These are phyloP conservation scores for Psephotus haematonotus DNA, from an alignment of 2,113 vertebrate species.

Conservation along the genomic window DNA sequence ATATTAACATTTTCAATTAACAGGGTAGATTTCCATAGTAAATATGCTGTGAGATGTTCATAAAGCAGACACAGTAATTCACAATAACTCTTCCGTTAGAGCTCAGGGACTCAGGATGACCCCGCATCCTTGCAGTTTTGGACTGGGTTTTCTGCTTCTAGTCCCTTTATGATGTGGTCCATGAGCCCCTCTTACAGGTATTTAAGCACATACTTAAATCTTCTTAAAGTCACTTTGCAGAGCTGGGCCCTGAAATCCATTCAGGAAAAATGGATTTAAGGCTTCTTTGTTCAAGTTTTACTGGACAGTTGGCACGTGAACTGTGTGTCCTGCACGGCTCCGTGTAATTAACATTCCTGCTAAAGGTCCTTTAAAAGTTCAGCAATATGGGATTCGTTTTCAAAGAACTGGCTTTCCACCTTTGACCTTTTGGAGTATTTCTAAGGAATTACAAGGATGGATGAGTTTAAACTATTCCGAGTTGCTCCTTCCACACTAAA, in stretches of 20 bases:
- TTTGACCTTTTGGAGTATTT: neutral
- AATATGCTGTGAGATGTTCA: neutral
- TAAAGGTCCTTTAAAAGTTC: neutral
- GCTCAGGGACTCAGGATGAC: neutral
- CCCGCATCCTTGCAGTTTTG: fast-evolving
- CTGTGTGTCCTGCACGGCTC: neutral
- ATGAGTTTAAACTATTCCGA: neutral
- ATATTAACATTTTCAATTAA: neutral
- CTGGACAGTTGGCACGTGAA: neutral
- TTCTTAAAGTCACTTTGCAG: neutral
- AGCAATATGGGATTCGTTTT: neutral
- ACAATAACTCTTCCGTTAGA: neutral
- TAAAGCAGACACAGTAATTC: neutral
- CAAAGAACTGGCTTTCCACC: conserved; percentile 2
- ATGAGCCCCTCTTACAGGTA: neutral
- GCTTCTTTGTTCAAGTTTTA: neutral
- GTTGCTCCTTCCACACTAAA: neutral
- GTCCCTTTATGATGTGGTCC: neutral
- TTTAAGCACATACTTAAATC: neutral
- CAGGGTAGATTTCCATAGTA: neutral
- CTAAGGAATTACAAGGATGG: neutral
- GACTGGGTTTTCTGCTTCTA: neutral
- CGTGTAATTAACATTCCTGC: conserved; percentile 27
- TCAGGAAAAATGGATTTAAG: neutral
- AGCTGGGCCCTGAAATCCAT: fast-evolving